These are phyloP conservation scores for Acropora tenuis DNA, from an alignment of 64 coral and sea anemone species.

Conservation along the genomic window DNA sequence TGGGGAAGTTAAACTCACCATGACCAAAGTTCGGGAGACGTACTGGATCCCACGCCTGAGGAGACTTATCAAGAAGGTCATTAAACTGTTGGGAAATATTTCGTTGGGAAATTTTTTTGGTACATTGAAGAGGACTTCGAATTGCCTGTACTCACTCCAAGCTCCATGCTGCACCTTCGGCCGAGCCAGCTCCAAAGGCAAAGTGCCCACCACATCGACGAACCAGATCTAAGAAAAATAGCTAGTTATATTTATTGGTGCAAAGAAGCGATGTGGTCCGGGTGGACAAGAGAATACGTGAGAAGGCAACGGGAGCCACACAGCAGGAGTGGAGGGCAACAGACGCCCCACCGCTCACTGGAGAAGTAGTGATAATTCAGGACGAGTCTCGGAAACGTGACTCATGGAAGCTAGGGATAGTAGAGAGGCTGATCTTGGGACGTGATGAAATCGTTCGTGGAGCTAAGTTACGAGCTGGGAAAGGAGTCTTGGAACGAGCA, in stretches of 20 bases:
- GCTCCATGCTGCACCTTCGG: not conserved
- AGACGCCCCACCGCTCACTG: not conserved
- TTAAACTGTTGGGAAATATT: conserved; percentile 36
- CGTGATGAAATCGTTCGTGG: not conserved
- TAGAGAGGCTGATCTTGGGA: not conserved
- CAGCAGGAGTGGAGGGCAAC: not conserved
- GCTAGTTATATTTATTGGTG: not conserved
- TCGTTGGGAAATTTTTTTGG: conserved; percentile 44
- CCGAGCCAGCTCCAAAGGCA: not conserved
- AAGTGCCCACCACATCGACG: not conserved
- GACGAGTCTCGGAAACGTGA: not conserved
- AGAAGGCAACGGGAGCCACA: not conserved
- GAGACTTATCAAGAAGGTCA: not conserved
- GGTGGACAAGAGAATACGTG: conserved; percentile 14
- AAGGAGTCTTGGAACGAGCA: too few species aligned
- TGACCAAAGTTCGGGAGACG: conserved; percentile 52
- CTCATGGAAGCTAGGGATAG: not conserved
- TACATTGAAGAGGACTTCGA: not conserved
- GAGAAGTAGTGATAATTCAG: too few species aligned
- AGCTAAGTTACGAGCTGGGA: too few species aligned
- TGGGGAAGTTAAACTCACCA: conserved; percentile 65
- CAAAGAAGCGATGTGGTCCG: not conserved
- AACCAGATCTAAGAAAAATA: conserved; percentile 9
- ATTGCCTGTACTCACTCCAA: conserved; percentile 7
- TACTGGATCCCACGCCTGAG: conserved; percentile 8